Evolutionary conservation across 2,888 invertebrate species (phyloP).

Genomic region (Parnassius glacialis): DNA sequence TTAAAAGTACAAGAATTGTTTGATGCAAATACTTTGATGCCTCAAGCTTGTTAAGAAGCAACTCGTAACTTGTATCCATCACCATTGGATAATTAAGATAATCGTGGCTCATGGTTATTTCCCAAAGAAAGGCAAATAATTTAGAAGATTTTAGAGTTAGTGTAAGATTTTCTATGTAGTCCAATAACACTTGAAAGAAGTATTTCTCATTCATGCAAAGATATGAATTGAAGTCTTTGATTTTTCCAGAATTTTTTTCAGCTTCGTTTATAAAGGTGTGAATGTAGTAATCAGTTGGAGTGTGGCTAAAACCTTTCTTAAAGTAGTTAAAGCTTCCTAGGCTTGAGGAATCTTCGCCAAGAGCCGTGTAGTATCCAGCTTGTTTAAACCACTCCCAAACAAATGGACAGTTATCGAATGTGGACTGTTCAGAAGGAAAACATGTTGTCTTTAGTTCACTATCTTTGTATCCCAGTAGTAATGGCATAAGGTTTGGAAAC

Average conservation of each 20-base stretch:
- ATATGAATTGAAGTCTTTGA: constrained; percentile 79
- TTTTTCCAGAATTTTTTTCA: constrained; percentile 78
- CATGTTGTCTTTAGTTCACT: constrained; percentile 82
- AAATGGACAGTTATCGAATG: constrained; percentile 87
- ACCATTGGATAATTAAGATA: constrained; percentile 86
- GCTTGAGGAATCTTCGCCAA: constrained; percentile 88
- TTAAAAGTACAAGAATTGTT: constrained; percentile 86
- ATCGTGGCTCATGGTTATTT: constrained; percentile 89
- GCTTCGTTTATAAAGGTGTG: constrained; percentile 85
- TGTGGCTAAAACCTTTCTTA: constrained; percentile 84
- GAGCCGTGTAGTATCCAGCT: constrained; percentile 86
- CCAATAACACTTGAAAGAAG: constrained; percentile 84
- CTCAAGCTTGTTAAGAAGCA: constrained; percentile 77
- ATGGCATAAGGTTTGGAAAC: constrained; percentile 91
- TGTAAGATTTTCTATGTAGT: constrained; percentile 84
- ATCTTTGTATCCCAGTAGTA: constrained; percentile 85
- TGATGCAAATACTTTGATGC: constrained; percentile 76
- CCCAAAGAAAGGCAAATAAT: constrained; percentile 91
- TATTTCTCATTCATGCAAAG: constrained; percentile 84
- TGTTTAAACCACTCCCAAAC: constrained; percentile 89
- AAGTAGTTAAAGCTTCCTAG: constrained; percentile 88
- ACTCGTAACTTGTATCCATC: constrained; percentile 83
- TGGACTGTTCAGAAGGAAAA: constrained; percentile 68
- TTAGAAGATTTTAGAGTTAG: constrained; percentile 73
- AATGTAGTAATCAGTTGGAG: constrained; percentile 91